Conservation (phyloP, 2,888 invertebrate species). For the Xylocampa areola region DNA sequence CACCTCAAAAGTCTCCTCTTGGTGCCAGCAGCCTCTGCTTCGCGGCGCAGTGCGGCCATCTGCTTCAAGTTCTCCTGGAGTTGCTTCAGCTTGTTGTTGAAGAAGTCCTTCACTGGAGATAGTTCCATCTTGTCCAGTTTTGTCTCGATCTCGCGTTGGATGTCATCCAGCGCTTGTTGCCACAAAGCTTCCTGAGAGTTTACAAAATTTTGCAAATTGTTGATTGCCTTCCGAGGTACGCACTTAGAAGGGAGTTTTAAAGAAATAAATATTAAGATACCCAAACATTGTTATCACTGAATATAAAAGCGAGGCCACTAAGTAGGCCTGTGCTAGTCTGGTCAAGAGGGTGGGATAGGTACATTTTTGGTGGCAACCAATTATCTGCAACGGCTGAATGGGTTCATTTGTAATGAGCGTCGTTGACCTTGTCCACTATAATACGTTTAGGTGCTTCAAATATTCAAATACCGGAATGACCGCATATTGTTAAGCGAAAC, state of each 20-base stretch:
- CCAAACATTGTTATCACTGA: too few relatives aligned
- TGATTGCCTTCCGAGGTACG: too few relatives aligned
- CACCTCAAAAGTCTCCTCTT: slow-evolving; percentile 91
- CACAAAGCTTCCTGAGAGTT: slow-evolving; percentile 89
- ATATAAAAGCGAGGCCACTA: too few relatives aligned
- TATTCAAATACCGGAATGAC: slow-evolving; percentile 32
- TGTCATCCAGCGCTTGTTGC: slow-evolving; percentile 91
- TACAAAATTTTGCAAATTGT: too few relatives aligned
- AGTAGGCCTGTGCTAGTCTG: too few relatives aligned
- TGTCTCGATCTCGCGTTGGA: slow-evolving; percentile 91
- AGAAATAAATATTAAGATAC: too few relatives aligned
- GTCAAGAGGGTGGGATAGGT: neutral
- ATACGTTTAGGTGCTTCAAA: slow-evolving; percentile 7
- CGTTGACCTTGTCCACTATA: slow-evolving; percentile 21
- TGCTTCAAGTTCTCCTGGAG: slow-evolving; percentile 91
- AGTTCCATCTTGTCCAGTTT: slow-evolving; percentile 92
- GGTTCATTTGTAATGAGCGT: slow-evolving; percentile 7
- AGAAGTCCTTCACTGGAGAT: slow-evolving; percentile 91
- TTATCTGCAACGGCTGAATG: slow-evolving; percentile 27
- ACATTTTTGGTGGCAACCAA: slow-evolving; percentile 7
- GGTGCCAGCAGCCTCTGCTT: slow-evolving; percentile 93
- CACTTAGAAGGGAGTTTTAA: too few relatives aligned
- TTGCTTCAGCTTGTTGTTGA: slow-evolving; percentile 90
- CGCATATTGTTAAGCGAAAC: slow-evolving; percentile 14
- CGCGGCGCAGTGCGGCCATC: slow-evolving; percentile 89